Conservation (phyloP, 2,888 invertebrate species). For the Capitulum mitella region DNA sequence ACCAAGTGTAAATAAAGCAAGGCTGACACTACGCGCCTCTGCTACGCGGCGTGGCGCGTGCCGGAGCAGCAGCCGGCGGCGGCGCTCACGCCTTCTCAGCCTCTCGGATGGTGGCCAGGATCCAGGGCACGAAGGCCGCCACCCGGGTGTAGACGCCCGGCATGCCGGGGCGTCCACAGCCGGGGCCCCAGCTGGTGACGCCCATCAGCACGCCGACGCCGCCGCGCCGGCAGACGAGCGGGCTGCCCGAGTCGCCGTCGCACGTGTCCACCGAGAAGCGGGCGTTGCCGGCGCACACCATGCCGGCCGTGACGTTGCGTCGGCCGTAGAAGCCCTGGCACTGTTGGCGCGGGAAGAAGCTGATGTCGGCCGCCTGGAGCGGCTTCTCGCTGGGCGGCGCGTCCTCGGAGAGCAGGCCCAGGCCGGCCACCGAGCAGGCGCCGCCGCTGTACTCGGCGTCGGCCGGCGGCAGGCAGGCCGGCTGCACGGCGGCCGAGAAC, state of each 20-base stretch:
- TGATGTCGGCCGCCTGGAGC: background rate
- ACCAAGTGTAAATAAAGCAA: too few species aligned
- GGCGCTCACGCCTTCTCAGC: background rate
- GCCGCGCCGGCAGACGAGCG: background rate
- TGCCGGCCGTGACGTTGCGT: background rate
- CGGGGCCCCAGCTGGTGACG: conserved; percentile 5
- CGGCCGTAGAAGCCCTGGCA: conserved; percentile 5
- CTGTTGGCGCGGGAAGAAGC: background rate
- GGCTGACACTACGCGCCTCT: too few species aligned
- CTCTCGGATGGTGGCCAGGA: background rate
- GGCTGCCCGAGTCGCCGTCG: conserved; percentile 4
- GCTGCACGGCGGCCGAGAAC: background rate
- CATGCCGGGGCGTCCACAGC: background rate
- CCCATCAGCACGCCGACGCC: background rate
- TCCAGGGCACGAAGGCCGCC: background rate
- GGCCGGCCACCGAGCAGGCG: too few species aligned
- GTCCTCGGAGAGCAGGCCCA: too few species aligned
- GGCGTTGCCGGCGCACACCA: background rate
- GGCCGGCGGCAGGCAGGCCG: background rate
- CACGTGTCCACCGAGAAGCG: background rate
- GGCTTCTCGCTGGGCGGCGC: too few species aligned
- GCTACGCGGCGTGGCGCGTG: too few species aligned
- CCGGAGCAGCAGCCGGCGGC: too few species aligned
- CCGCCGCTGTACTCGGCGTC: too few species aligned
- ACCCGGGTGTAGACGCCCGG: conserved; percentile 1